These are phyloP conservation scores for Hydraecia micacea DNA, from an alignment of 2,888 invertebrate species.

Conservation along the genomic window DNA sequence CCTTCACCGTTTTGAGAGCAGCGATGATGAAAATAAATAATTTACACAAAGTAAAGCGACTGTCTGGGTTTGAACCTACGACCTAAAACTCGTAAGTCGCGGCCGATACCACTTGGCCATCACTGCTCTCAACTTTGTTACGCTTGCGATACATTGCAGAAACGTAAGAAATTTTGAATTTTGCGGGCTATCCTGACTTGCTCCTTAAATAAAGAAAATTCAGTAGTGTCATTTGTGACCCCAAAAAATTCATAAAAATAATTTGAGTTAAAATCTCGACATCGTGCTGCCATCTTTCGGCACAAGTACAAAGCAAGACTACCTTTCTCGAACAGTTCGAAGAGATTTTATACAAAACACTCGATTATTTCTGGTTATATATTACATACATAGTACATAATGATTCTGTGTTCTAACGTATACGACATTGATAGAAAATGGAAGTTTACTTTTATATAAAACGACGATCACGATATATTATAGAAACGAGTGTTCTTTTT, in stretches of 20 bases:
- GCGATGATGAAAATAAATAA: too few relatives aligned
- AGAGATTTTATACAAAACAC: constrained; percentile 82
- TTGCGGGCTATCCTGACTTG: not conserved
- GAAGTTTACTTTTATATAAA: constrained; percentile 75
- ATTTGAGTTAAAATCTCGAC: not conserved
- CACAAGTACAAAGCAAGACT: constrained; percentile 74
- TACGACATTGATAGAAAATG: constrained; percentile 81
- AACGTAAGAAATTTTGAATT: not conserved
- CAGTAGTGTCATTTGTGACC: constrained; percentile 1
- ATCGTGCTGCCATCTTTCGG: constrained; percentile 9
- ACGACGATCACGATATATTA: constrained; percentile 77
- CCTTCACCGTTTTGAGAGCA: too few relatives aligned
- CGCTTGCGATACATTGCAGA: too few relatives aligned
- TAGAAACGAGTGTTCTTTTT: constrained; percentile 78
- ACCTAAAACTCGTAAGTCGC: too few relatives aligned
- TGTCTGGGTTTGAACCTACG: too few relatives aligned
- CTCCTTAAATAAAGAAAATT: not conserved
- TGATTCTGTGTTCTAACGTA: constrained; percentile 78
- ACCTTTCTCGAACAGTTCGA: constrained; percentile 73
- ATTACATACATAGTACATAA: constrained; percentile 74
- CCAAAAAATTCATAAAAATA: not conserved
- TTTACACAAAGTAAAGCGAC: too few relatives aligned
- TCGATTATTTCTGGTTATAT: constrained; percentile 75
- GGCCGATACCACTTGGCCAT: too few relatives aligned
- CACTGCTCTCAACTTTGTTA: too few relatives aligned